phyloP scores from a whole-genome alignment of 2,888 invertebrate species.

The Yponomeuta evonymella region DNA sequence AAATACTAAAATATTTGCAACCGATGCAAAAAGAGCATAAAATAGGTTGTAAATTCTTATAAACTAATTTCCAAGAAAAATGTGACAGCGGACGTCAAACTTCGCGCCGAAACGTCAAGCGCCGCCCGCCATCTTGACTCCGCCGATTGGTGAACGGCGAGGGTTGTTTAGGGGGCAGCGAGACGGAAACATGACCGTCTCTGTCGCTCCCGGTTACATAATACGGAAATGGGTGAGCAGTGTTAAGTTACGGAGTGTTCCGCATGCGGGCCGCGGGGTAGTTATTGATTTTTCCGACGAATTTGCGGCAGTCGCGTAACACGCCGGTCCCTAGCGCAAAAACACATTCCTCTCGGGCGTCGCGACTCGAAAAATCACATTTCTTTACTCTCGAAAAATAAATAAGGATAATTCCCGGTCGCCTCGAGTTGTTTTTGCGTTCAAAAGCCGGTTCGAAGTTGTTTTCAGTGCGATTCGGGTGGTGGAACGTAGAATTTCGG shows the following conservation, averaged over 20 bases:
- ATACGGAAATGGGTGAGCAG: conserved; percentile 71
- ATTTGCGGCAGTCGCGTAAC: conserved; percentile 70
- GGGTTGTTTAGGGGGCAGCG: conserved; percentile 49
- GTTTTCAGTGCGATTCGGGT: conserved; percentile 39
- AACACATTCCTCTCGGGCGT: conserved; percentile 59
- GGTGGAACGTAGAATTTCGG: conserved; percentile 56
- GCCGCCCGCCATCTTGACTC: conserved; percentile 56
- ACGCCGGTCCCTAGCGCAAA: conserved; percentile 71
- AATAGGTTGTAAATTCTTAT: neutral
- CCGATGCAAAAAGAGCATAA: neutral
- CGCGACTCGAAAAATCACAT: conserved; percentile 50
- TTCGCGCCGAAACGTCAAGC: conserved; percentile 71
- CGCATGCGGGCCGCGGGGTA: conserved; percentile 68
- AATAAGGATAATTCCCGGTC: conserved; percentile 21
- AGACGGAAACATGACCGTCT: conserved; percentile 43
- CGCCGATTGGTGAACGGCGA: conserved; percentile 48
- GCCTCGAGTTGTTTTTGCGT: neutral
- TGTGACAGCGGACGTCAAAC: conserved; percentile 50
- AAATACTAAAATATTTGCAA: neutral
- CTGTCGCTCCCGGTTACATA: conserved; percentile 58
- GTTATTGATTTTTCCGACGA: conserved; percentile 69
- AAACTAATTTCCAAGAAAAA: conserved; percentile 4
- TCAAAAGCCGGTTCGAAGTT: neutral
- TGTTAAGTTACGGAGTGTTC: conserved; percentile 59
- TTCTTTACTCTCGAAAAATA: conserved; percentile 35